Evolutionary conservation across 2,797 vertebrate genomes (phyloP), one percentile per base, ranked within the genome.

Genomic region (Melopsittacus undulatus): DNA sequence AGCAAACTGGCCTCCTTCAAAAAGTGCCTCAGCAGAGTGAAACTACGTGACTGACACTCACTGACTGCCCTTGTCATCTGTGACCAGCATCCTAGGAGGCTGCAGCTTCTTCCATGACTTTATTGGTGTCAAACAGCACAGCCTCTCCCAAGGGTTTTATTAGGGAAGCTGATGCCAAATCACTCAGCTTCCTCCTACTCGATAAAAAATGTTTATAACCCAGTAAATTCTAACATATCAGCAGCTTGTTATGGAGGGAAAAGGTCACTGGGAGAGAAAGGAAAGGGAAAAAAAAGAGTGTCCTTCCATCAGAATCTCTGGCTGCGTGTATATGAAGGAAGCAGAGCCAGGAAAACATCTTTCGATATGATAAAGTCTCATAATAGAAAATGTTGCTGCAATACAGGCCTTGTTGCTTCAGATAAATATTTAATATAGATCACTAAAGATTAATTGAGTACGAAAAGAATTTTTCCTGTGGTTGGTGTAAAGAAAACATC

Each of bases 381-480:
- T 98, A 97, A 97, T 97, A 97, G 97, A 97, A 98, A 98, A 96
- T 97, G 97, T 97, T 97, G 96, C 95, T 87, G 97, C 97, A 98
- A 97, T 97, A 96, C 97, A 91, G 88, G 93, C 94, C 95, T 98
- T 87, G 87, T 98, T 97, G 97, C 95, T 97, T 97, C 94, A 94
- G 97, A 98, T 98, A 98, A 98, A 97, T 98, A 98, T 98, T 98
- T 98, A 98, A 98, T 98, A 97, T 97, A 97, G 98, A 98, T 98
- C 97, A 97, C 97, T 97, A 96, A 97, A 98, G 97, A 98, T 98
- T 98, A 98, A 98, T 97, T 94, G 93, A 97, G 95, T 94, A 96
- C 95, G 96, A 97, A 97, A 95, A 73, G 52, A 51, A 57, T 92
- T 96, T 64, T 63, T 97, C 95, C 97, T 95, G 90, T 90, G 87